These are phyloP conservation scores for Micronycteris hirsuta DNA, from an alignment of 2,113 vertebrate genomes.

Conservation along the genomic window DNA sequence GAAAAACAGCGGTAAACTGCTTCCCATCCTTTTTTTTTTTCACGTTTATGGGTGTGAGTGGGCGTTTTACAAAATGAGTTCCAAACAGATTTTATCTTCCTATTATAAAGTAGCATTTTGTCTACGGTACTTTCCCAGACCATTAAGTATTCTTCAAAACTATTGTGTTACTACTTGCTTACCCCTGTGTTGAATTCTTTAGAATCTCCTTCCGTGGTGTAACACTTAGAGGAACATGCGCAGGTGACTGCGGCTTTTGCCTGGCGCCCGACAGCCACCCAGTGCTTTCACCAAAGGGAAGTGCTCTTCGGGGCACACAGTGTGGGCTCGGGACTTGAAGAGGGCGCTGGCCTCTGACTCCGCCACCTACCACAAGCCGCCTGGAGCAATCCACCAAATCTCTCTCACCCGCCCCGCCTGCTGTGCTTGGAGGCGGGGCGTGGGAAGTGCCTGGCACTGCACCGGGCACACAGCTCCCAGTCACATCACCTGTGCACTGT, in stretches of 20 bases:
- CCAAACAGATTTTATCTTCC: neutral
- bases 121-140: neutral
- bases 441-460: neutral
- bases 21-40: neutral
- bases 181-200: neutral
- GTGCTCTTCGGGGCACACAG: neutral
- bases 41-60: neutral
- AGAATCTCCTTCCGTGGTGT: neutral
- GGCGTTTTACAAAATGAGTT: slow-evolving; percentile 11
- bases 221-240: neutral
- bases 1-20: neutral
- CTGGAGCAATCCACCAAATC: neutral
- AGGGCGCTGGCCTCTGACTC: neutral
- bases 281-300: neutral
- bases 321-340: neutral
- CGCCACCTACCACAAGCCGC: neutral
- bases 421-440: neutral
- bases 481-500: neutral
- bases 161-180: neutral
- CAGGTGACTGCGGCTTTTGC: neutral
- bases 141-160: slow-evolving; percentile 7
- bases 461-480: neutral
- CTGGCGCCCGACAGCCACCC: neutral
- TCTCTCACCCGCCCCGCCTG: neutral
- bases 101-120: neutral